Base-by-base conservation (phyloP, 2,888 invertebrate genomes). In the Orthosia incerta region DNA sequence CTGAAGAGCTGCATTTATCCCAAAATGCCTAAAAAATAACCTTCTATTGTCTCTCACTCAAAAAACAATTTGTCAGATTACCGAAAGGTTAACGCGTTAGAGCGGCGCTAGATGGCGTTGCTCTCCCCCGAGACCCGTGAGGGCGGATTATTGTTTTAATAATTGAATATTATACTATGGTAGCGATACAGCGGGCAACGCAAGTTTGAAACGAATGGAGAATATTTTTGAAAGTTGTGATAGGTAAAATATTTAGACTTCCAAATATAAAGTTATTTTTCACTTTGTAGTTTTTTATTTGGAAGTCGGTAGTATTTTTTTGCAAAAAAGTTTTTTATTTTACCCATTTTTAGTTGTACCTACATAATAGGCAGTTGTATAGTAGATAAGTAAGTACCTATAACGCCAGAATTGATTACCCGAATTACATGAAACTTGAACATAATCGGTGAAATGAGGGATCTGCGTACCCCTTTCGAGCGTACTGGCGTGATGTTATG, bases 121-220 rank as follows among this genome's bases (percentile, higher is more conserved):
- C 51, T 51, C 62, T 64, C 76, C 87, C 88, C 31, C 61, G 87
- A 83, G 91, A 76, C 86, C 83, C 71, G 83, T 89, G 87, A 89
- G 88, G 86, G 88, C 71, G 91, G 92, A 94, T 94, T 94, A 94
- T 92, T 93, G 90, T 91, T 89, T 94, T 94, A 95, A 95, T 95
- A 95, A 95, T 95, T 95, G 94, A 95, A 91, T 92, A 95, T 94
- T 92, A 94, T 93, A 88, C 90, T 89, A 91, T 90, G 89, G 89
- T 88, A 88, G 75, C 73, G 65, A 86, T 91, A 93, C 91, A 84
- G 56, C 65, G 57, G 57, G 64, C 71, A 72, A 68, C 85, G 57
- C 77, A 91, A 85, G 89, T 93, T 89, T 78, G 50, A 45, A 63
- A 60, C 16, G 18, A 39, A 13, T 15, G 3, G 18, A 46, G 16